Evolutionary conservation across 2,113 vertebrate species (phyloP).

Genomic region (Mobula birostris): DNA sequence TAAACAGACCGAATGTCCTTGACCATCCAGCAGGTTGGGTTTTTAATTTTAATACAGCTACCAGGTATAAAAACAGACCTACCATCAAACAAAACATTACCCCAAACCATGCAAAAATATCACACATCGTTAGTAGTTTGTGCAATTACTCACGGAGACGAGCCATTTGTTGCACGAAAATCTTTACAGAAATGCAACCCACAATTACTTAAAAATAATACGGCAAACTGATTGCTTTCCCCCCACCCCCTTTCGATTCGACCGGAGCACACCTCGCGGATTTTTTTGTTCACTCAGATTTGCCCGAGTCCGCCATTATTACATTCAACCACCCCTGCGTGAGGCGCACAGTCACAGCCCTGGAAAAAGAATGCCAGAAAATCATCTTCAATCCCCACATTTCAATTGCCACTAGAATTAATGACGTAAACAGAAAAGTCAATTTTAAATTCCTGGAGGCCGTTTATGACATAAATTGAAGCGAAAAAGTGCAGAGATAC

Average conservation of each 20-base stretch:
- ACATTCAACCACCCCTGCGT: not conserved
- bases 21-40: not conserved
- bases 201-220: not conserved
- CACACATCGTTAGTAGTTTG: not conserved
- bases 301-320: conserved; percentile 34
- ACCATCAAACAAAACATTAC: not conserved
- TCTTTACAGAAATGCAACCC: not conserved
- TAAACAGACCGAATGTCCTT: not conserved
- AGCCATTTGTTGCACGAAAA: conserved; percentile 28
- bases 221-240: not conserved
- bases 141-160: not conserved
- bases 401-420: not conserved
- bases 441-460: not conserved
- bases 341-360: not conserved
- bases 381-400: not conserved
- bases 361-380: not conserved
- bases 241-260: not conserved
- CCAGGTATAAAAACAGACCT: not conserved
- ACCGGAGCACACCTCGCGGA: not conserved
- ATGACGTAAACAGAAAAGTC: too few species aligned
- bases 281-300: conserved; percentile 17
- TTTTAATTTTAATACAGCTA: not conserved
- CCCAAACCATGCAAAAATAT: not conserved
- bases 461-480: not conserved
- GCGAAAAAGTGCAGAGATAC: conserved; percentile 10